phyloP scores from a whole-genome alignment of 2,797 vertebrate species.

The Melopsittacus undulatus region DNA sequence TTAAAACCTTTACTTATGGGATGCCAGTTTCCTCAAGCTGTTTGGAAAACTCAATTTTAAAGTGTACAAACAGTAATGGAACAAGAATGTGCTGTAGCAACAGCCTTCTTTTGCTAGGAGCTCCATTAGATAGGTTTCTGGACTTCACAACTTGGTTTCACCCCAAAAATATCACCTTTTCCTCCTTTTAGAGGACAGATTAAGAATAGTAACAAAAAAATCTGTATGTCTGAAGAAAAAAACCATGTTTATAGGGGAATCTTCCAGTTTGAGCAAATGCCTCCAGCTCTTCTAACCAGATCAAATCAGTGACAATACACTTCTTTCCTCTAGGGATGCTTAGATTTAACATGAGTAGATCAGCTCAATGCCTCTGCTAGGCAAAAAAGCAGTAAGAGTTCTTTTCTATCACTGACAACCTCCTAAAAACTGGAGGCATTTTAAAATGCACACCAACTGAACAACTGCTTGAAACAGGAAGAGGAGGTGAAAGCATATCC shows the following conservation, averaged over 20 bases:
- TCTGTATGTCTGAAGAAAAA: neutral
- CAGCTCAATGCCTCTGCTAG: neutral
- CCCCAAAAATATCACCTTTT: neutral
- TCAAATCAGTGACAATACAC: neutral
- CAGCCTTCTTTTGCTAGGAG: neutral
- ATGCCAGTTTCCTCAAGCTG: conserved; percentile 25
- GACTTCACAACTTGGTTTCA: neutral
- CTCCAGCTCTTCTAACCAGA: neutral
- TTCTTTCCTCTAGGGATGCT: neutral
- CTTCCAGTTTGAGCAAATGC: neutral
- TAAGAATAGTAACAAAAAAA: neutral
- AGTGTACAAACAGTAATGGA: neutral
- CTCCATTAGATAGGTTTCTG: neutral
- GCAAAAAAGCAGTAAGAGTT: neutral
- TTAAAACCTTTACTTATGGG: neutral
- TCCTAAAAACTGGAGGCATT: neutral
- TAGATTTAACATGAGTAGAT: neutral
- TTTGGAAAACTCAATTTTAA: conserved; percentile 7
- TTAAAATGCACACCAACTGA: neutral
- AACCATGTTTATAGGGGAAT: neutral
- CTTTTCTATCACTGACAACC: neutral
- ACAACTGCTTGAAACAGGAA: conserved; percentile 15
- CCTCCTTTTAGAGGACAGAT: neutral
- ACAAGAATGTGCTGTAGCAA: neutral
- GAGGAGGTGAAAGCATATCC: conserved; percentile 30